Evolutionary conservation across 1,140 invertebrate species (phyloP).

Genomic region (Anagrus nilaparvatae): DNA sequence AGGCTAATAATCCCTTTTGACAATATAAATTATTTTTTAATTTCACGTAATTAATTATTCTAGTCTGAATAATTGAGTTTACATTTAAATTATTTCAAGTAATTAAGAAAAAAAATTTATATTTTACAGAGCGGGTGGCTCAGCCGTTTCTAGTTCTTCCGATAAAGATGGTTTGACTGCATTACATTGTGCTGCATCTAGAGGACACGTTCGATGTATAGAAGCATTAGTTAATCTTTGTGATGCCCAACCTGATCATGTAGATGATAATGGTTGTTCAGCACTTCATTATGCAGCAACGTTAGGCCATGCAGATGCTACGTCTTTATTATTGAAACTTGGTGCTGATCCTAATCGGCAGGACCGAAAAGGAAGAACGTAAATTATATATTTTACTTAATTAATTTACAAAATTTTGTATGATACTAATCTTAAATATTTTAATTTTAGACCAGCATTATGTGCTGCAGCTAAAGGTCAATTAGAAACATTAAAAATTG

Average conservation of each 20-base stretch:
- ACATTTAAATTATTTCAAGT: too few relatives aligned
- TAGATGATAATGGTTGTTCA: slow-evolving; percentile 87
- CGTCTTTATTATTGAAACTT: slow-evolving; percentile 74
- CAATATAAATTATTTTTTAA: too few relatives aligned
- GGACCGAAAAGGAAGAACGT: slow-evolving; percentile 84
- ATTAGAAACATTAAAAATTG: slow-evolving; percentile 67
- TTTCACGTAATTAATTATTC: too few relatives aligned
- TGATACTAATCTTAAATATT: not conserved
- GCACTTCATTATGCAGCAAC: slow-evolving; percentile 94
- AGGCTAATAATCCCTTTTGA: too few relatives aligned
- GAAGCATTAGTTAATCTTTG: slow-evolving; percentile 84
- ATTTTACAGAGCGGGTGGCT: slow-evolving; percentile 34
- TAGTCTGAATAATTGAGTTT: not conserved
- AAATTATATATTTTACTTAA: not conserved
- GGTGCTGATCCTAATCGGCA: slow-evolving; percentile 86
- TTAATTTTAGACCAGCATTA: slow-evolving; percentile 50
- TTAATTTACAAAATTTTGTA: not conserved
- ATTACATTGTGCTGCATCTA: slow-evolving; percentile 89
- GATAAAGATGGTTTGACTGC: slow-evolving; percentile 73
- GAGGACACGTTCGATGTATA: slow-evolving; percentile 88
- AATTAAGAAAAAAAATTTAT: not conserved
- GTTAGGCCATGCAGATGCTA: slow-evolving; percentile 88
- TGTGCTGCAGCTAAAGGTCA: slow-evolving; percentile 96
- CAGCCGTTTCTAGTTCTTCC: slow-evolving; percentile 35
- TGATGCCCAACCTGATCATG: slow-evolving; percentile 68